Percentiles rank a stretch among this genome's conserved stretches.
Conservation (phyloP, 2,797 vertebrate species). For the Tenualosa ilisha region DNA sequence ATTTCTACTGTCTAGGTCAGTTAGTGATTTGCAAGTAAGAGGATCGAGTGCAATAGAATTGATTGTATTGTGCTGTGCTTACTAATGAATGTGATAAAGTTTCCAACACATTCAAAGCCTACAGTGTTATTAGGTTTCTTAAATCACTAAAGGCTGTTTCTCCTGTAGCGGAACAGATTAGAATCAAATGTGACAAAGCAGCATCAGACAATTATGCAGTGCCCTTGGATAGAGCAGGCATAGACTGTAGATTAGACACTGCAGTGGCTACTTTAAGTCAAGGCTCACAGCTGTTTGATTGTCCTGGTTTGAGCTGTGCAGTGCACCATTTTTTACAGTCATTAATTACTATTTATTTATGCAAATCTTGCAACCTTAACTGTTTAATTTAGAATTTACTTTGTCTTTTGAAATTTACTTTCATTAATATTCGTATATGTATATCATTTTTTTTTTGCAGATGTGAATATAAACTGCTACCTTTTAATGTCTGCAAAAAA, state of each 20-base stretch:
- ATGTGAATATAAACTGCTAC: background rate
- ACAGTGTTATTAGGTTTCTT: constrained; percentile 10
- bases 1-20: background rate
- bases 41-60: background rate
- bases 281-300: background rate
- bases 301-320: background rate
- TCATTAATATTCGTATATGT: background rate
- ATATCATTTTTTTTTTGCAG: background rate
- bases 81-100: background rate
- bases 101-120: background rate
- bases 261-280: background rate
- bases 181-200: constrained; percentile 2
- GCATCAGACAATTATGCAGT: background rate
- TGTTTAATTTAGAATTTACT: background rate
- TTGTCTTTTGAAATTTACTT: background rate
- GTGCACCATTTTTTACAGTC: background rate
- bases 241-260: background rate
- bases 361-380: background rate
- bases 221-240: background rate
- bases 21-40: background rate
- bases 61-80: background rate
- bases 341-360: background rate
- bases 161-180: background rate
- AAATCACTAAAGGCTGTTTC: background rate
- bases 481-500: background rate